phyloP scores from a whole-genome alignment of 2,888 invertebrate species.

The Andrena praecox region DNA sequence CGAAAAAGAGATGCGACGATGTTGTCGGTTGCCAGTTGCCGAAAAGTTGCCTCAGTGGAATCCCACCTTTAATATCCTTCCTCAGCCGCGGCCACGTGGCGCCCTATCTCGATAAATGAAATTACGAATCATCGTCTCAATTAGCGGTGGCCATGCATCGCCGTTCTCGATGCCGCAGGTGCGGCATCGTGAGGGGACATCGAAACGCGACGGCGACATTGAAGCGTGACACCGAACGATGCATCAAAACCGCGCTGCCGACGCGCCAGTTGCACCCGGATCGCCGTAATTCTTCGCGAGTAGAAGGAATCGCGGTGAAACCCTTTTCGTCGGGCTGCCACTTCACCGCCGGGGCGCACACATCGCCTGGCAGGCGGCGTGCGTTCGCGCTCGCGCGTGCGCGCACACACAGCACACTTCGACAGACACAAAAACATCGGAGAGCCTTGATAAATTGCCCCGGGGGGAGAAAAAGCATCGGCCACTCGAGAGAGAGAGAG shows the following conservation, averaged over 20 bases:
- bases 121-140: conserved; percentile 19
- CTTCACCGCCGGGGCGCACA: conserved; percentile 49
- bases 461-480: conserved; percentile 76
- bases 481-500: conserved; percentile 64
- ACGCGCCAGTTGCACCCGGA: conserved; percentile 62
- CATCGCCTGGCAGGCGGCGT: conserved; percentile 7
- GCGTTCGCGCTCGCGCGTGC: conserved; percentile 3
- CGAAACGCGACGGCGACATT: conserved; percentile 41
- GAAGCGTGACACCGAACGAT: conserved; percentile 65
- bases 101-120: not conserved
- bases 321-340: conserved; percentile 62
- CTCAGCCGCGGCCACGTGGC: not conserved
- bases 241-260: conserved; percentile 60
- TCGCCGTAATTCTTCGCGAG: conserved; percentile 69
- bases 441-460: conserved; percentile 81
- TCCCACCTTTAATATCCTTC: not conserved
- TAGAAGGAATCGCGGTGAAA: conserved; percentile 69
- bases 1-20: no score
- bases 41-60: no score
- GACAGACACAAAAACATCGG: conserved; percentile 80
- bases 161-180: conserved; percentile 39
- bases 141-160: conserved; percentile 33
- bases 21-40: no score
- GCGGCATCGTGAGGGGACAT: conserved; percentile 15
- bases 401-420: conserved; percentile 68